A percentile compares a stretch with the other conserved stretches of the same genome.
phyloP scores from a whole-genome alignment of 2,113 vertebrate species.

The Pelusios castaneus region DNA sequence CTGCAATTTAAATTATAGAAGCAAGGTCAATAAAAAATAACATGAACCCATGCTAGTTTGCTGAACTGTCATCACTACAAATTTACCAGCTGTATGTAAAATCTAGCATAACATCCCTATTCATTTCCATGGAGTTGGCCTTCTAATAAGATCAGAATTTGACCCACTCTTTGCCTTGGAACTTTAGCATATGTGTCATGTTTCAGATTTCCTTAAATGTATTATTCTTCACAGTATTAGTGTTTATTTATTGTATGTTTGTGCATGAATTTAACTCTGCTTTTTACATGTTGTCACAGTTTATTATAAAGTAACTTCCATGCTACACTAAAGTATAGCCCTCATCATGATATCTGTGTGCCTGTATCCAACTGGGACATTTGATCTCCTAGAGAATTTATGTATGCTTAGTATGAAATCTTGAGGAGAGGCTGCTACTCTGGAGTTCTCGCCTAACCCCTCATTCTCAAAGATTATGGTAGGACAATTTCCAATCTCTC shows the following conservation, averaged over 20 bases:
- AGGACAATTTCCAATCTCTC: neutral
- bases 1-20: neutral
- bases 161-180: neutral
- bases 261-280: neutral
- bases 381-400: neutral
- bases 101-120: neutral
- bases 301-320: neutral
- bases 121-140: neutral
- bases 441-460: neutral
- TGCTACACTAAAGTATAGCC: neutral
- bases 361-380: neutral
- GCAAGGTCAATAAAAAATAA: neutral
- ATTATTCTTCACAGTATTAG: neutral
- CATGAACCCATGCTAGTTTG: neutral
- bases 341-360: neutral
- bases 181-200: neutral
- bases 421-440: neutral
- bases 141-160: neutral
- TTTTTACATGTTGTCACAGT: neutral
- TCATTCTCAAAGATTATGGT: neutral
- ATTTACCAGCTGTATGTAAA: neutral
- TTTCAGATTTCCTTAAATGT: neutral
- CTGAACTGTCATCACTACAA: neutral
- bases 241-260: neutral
- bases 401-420: neutral